These are phyloP conservation scores for Sphyrna mokarran DNA, from an alignment of 2,113 vertebrate species.

Conservation along the genomic window DNA sequence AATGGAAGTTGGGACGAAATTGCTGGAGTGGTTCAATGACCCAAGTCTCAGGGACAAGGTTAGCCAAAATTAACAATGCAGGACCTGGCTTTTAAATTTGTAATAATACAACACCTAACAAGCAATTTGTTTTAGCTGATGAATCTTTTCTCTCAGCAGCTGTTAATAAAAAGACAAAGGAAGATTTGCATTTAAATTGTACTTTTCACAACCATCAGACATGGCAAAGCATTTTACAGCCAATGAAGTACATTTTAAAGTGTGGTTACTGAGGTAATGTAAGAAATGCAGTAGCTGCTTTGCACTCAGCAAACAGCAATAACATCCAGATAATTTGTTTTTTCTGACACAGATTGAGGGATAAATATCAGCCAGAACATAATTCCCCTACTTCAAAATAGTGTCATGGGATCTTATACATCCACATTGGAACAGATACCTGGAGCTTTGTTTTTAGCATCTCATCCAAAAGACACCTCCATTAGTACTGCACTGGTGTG, in stretches of 20 bases:
- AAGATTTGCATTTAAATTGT: no score
- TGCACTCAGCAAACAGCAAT: background rate
- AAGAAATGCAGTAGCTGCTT: background rate
- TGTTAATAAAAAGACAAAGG: background rate
- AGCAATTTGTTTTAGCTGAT: background rate
- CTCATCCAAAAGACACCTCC: background rate
- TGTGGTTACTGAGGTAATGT: background rate
- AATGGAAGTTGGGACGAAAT: slow-evolving; percentile 96
- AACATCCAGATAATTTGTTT: background rate
- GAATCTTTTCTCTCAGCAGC: background rate
- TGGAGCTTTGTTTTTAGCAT: background rate
- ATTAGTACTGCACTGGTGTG: background rate
- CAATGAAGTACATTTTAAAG: background rate
- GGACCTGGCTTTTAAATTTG: background rate
- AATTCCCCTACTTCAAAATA: background rate
- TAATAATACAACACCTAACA: background rate
- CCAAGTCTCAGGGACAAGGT: slow-evolving; percentile 99
- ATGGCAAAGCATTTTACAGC: background rate
- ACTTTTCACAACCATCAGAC: background rate
- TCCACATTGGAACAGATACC: background rate
- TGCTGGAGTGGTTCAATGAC: slow-evolving; percentile 98
- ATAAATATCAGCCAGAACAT: background rate
- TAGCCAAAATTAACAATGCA: background rate
- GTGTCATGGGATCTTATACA: background rate
- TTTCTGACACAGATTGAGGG: no score